These are phyloP conservation scores for Baryphthengus martii DNA, from an alignment of 2,113 vertebrate species.

Conservation along the genomic window DNA sequence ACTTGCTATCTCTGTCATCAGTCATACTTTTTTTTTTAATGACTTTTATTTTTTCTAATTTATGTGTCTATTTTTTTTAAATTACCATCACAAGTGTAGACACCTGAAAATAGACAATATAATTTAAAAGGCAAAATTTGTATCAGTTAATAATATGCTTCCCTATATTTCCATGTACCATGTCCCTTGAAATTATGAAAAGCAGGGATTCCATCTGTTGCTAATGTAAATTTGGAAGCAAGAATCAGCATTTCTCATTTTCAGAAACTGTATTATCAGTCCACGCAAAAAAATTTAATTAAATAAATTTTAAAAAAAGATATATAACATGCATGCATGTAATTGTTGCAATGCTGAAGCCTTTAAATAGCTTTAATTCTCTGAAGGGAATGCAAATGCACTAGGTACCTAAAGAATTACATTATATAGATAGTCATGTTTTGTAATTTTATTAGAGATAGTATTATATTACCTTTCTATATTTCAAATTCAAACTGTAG, in stretches of 20 bases:
- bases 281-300: neutral
- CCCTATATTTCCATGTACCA: neutral
- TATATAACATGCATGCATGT: neutral
- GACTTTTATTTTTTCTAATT: neutral
- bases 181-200: neutral
- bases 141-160: neutral
- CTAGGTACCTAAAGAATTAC: neutral
- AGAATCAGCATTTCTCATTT: neutral
- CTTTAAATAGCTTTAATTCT: neutral
- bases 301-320: neutral
- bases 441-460: neutral
- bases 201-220: neutral
- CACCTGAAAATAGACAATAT: neutral
- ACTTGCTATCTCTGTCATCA: neutral
- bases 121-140: neutral
- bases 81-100: neutral
- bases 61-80: neutral
- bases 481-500: neutral
- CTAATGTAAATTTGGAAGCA: neutral
- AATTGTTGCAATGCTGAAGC: neutral
- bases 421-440: neutral
- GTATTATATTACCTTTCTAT: neutral
- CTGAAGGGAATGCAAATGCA: neutral
- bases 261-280: neutral
- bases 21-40: neutral